A percentile compares a stretch with the other conserved stretches of the same genome.
phyloP scores from a whole-genome alignment of 2,113 vertebrate species.

The Cricetomys ansorgei region DNA sequence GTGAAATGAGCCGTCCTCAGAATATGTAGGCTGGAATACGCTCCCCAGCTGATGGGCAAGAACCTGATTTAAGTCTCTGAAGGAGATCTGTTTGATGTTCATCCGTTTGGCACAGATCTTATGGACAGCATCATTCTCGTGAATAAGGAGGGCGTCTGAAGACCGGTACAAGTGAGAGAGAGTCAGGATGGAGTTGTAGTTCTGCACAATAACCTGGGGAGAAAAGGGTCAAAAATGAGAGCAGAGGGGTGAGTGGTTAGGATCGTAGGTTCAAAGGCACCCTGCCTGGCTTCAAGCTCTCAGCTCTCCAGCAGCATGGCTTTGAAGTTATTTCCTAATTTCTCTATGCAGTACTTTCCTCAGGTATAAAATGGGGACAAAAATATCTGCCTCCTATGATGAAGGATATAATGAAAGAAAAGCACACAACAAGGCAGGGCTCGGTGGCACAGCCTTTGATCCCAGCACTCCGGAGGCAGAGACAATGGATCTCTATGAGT shows the following conservation, averaged over 20 bases:
- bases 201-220: constrained; percentile 96
- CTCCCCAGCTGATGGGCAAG: constrained; percentile 96
- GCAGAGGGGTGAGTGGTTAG: not conserved
- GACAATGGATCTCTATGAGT: too few relatives aligned
- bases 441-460: too few relatives aligned
- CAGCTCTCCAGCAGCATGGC: not conserved
- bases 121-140: constrained; percentile 96
- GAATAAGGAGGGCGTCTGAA: constrained; percentile 95
- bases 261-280: not conserved
- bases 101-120: constrained; percentile 94
- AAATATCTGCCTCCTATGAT: not conserved
- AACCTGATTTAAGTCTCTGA: constrained; percentile 93
- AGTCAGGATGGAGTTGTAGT: constrained; percentile 97
- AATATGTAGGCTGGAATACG: constrained; percentile 92
- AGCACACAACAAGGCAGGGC: not conserved
- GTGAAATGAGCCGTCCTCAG: constrained; percentile 76
- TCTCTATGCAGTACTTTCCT: not conserved
- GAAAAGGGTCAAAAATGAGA: constrained; percentile 43
- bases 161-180: constrained; percentile 94
- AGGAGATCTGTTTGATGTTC: constrained; percentile 95
- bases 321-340: not conserved
- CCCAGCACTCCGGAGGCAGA: too few relatives aligned
- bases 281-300: not conserved
- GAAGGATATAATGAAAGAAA: not conserved
- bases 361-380: constrained; percentile 9